Conservation (phyloP, 2,797 vertebrate species). For the Anguilla pacifica region DNA sequence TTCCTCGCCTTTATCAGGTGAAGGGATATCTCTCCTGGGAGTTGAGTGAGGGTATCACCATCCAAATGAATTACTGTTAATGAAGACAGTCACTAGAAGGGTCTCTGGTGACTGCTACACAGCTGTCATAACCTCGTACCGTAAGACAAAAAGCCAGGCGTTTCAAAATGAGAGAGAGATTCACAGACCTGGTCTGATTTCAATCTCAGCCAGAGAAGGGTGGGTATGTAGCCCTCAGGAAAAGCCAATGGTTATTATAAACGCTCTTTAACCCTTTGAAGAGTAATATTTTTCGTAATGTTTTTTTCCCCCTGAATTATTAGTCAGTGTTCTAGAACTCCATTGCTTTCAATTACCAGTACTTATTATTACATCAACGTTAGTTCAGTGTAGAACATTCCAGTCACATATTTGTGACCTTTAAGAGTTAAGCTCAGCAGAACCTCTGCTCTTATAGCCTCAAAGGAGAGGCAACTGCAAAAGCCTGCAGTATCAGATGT, state of each 20-base stretch:
- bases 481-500: neutral
- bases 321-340: neutral
- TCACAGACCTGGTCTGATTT: neutral
- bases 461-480: neutral
- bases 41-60: neutral
- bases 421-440: neutral
- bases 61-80: neutral
- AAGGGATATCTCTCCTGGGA: neutral
- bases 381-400: neutral
- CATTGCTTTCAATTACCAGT: neutral
- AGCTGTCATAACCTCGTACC: neutral
- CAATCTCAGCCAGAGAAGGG: neutral
- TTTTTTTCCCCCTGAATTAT: neutral
- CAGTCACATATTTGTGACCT: neutral
- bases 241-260: neutral
- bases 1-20: neutral
- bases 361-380: neutral
- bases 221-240: neutral
- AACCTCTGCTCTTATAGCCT: neutral
- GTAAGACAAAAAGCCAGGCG: neutral
- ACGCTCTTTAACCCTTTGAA: neutral
- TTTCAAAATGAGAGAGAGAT: neutral
- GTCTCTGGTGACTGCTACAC: neutral
- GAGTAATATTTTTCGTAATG: neutral
- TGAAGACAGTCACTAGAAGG: neutral